Evolutionary conservation across 1,140 invertebrate genomes (phyloP), one percentile per base, ranked within the genome.

Genomic region (Armadillidium nasatum): DNA sequence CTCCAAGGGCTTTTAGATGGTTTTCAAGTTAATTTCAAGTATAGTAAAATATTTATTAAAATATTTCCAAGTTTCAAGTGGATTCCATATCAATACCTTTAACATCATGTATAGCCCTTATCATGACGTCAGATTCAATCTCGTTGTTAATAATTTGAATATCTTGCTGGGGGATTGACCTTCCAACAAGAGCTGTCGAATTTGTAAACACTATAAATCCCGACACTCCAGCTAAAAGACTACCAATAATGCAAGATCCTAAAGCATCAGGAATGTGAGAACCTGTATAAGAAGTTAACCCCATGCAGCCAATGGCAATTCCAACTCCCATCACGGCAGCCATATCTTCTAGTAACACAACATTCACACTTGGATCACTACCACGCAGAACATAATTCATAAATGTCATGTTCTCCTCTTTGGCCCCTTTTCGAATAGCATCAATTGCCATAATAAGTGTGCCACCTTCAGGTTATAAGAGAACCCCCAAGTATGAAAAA

Each of bases 51-150:
- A n/a, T n/a, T n/a, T n/a, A n/a, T n/a, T n/a, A n/a, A n/a, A n/a
- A n/a, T n/a, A n/a, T n/a, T n/a, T n/a, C n/a, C n/a, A n/a, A n/a
- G n/a, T n/a, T n/a, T n/a, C n/a, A n/a, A n/a, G n/a, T n/a, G n/a
- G 93, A 95, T 13, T 96, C 97, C 89, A 99, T 95, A 84, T 98
- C 95, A 78, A 98, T 99, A 70, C 97, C 96, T 86, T 99, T 99
- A 0, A 99, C 95, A 85, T 99, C 97, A 85, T 98, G 93, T 81
- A 99, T 94, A 6, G 95, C 95, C 84, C 96, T 89, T 69, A 99
- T 94, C 94, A 99, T 97, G 60, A 97, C 91, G 87, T 99, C 96
- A 80, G 90, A 89, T 87, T 98, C 96, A 73, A 99, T 86, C 82
- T 93, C 91, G 70, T 89, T 85, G 85, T 97, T 98, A 46, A 99